phyloP scores from a whole-genome alignment of 53 echinoderm and acorn worm species.

The Henricia sp. region DNA sequence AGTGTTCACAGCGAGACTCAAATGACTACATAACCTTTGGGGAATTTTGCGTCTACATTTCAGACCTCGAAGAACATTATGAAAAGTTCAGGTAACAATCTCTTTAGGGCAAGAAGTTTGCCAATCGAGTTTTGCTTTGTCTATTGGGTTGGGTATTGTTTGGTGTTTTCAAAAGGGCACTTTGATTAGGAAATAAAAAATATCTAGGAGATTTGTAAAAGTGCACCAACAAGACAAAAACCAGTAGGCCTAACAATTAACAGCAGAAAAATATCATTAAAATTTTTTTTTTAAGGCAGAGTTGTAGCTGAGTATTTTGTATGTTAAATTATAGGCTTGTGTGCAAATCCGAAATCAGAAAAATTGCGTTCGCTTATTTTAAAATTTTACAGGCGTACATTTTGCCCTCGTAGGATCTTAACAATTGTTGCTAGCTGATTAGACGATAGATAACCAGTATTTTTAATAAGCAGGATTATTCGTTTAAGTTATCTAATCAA shows the following conservation, averaged over 20 bases:
- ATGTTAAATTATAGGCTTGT: not conserved
- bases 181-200: too few species aligned
- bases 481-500: not conserved
- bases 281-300: too few species aligned
- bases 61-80: slow-evolving; percentile 77
- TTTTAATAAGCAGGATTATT: not conserved
- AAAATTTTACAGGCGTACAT: not conserved
- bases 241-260: too few species aligned
- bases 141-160: not conserved
- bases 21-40: slow-evolving; percentile 79
- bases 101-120: not conserved
- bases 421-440: not conserved
- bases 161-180: not conserved
- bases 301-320: too few species aligned
- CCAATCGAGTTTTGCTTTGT: not conserved
- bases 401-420: not conserved
- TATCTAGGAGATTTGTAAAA: too few species aligned
- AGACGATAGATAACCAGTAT: not conserved
- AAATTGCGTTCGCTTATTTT: not conserved
- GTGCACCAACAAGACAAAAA: too few species aligned
- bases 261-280: too few species aligned
- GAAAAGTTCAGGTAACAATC: slow-evolving; percentile 59
- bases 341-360: not conserved
- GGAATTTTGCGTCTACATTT: slow-evolving; percentile 86
- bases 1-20: slow-evolving; percentile 65